Conservation (phyloP, 2,797 vertebrate species). For the Lagodon rhomboides region DNA sequence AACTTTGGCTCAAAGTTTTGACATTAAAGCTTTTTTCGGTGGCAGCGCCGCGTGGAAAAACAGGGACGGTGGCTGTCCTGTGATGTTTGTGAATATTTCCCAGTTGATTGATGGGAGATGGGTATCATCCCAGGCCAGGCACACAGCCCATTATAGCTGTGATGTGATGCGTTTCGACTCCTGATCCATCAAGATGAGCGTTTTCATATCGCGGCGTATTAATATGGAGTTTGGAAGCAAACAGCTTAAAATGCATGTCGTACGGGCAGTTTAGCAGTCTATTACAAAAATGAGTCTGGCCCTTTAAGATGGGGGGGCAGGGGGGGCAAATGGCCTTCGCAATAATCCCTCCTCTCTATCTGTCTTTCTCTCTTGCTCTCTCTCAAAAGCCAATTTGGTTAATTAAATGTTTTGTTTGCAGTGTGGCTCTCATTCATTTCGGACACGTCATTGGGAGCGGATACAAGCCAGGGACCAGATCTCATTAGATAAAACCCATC, state of each 20-base stretch:
- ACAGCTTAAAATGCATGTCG: conserved; percentile 67
- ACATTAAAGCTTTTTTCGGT: conserved; percentile 51
- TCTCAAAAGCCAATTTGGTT: conserved; percentile 99
- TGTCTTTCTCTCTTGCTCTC: conserved; percentile 82
- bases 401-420: conserved; percentile 99
- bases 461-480: conserved; percentile 99
- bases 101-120: conserved; percentile 71
- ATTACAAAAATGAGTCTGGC: conserved; percentile 84
- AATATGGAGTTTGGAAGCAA: conserved; percentile 66
- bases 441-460: conserved; percentile 98
- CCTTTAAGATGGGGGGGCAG: conserved; percentile 89
- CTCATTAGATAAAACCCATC: conserved; percentile 99
- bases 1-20: conserved; percentile 58
- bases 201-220: conserved; percentile 69
- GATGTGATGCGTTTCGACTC: conserved; percentile 70
- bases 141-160: conserved; percentile 69
- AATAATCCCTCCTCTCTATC: conserved; percentile 83
- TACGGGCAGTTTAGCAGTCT: conserved; percentile 74
- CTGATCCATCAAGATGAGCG: conserved; percentile 70
- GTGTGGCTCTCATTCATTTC: conserved; percentile 99
- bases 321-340: conserved; percentile 83
- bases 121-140: conserved; percentile 65
- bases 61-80: conserved; percentile 40
- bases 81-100: conserved; percentile 48
- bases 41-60: conserved; percentile 27